A percentile compares a stretch with the other conserved stretches of the same genome.
These are phyloP conservation scores for Chalcosyrphus nemorum DNA, from an alignment of 2,888 invertebrate genomes.

Conservation along the genomic window DNA sequence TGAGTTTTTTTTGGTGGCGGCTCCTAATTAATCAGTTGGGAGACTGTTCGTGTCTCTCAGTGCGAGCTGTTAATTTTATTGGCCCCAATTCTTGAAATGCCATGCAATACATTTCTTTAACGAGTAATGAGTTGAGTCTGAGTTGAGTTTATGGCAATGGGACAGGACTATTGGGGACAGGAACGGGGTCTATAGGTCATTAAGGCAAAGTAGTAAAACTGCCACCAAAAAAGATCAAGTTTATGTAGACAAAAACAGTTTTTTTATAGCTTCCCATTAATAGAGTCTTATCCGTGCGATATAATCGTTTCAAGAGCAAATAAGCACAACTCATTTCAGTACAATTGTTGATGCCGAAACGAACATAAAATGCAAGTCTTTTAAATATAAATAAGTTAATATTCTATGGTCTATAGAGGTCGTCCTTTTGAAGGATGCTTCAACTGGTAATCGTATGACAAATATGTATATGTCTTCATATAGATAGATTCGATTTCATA, in stretches of 20 bases:
- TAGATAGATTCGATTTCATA: too few species aligned
- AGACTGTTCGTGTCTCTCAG: neutral
- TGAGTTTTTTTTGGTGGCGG: neutral
- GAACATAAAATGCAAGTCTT: too few species aligned
- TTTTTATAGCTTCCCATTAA: neutral
- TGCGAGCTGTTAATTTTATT: conserved; percentile 9
- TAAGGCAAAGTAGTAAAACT: neutral
- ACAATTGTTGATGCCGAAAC: too few species aligned
- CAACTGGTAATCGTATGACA: too few species aligned
- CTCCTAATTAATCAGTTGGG: conserved; percentile 17
- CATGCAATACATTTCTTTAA: neutral
- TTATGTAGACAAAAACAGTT: neutral
- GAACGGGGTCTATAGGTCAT: conserved; percentile 19
- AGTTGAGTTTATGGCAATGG: neutral
- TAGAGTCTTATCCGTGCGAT: neutral
- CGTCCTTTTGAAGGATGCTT: too few species aligned
- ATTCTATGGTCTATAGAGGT: too few species aligned
- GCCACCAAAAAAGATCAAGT: neutral
- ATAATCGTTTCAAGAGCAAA: too few species aligned
- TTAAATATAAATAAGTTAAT: too few species aligned
- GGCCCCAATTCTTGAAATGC: conserved; percentile 33
- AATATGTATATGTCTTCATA: too few species aligned
- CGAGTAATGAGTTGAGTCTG: conserved; percentile 1
- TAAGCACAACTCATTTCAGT: too few species aligned
- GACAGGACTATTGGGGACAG: neutral